phyloP scores from a whole-genome alignment of 2,888 invertebrate genomes.

The Sussaba pulchella region DNA sequence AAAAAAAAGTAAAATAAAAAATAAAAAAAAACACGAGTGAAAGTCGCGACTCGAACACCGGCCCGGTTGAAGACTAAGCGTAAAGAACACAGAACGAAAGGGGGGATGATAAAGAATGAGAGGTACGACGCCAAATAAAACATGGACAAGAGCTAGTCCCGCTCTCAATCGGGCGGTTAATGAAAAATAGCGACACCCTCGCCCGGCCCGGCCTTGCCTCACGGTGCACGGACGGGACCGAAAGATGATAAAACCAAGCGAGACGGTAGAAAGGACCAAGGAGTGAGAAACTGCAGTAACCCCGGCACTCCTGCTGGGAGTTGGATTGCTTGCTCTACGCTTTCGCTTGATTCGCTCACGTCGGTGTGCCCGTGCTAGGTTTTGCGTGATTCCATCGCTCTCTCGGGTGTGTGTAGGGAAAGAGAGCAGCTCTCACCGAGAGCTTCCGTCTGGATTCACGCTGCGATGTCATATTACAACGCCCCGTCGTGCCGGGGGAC shows the following conservation, averaged over 20 bases:
- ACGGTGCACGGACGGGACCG: slow-evolving; percentile 1
- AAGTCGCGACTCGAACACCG: slow-evolving; percentile 23
- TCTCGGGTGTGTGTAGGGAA: slow-evolving; percentile 10
- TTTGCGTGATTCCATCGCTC: slow-evolving; percentile 77
- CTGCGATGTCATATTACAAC: slow-evolving; percentile 80
- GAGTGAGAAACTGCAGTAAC: slow-evolving; percentile 53
- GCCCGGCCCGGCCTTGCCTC: too few relatives aligned
- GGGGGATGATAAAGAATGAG: slow-evolving; percentile 14
- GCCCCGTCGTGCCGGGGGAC: slow-evolving; percentile 66
- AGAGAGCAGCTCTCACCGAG: slow-evolving; percentile 31
- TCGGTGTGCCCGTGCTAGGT: slow-evolving; percentile 65
- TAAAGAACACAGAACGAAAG: slow-evolving; percentile 21
- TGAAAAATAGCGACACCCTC: slow-evolving; percentile 82
- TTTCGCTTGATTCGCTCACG: slow-evolving; percentile 72
- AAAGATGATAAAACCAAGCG: slow-evolving; percentile 18
- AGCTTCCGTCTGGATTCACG: slow-evolving; percentile 79
- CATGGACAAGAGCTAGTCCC: slow-evolving; percentile 68
- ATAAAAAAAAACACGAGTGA: slow-evolving; percentile 33
- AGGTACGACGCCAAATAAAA: slow-evolving; percentile 70
- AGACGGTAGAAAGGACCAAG: slow-evolving; percentile 1
- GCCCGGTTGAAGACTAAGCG: slow-evolving; percentile 16
- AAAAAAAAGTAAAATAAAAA: too few relatives aligned
- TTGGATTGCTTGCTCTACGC: slow-evolving; percentile 77
- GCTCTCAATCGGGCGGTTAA: slow-evolving; percentile 80
- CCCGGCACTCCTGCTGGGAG: slow-evolving; percentile 76